Evolutionary conservation across 2,797 vertebrate genomes (phyloP).

Genomic region (Pelobates cultripes): DNA sequence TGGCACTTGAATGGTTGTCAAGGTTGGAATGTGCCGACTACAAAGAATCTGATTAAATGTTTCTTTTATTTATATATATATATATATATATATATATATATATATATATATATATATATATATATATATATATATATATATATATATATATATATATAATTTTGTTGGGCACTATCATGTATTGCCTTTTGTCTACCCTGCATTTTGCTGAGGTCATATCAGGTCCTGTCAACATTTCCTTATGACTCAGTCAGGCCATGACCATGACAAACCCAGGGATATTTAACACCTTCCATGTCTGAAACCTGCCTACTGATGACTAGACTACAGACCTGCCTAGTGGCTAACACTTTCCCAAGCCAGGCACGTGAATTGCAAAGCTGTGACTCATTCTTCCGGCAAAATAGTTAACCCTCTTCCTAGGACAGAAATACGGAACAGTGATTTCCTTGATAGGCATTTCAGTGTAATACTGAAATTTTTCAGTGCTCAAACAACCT

Average conservation of each 20-base stretch:
- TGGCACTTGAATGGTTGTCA: too few species aligned
- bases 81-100: too few species aligned
- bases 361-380: neutral
- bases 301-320: neutral
- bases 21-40: too few species aligned
- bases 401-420: neutral
- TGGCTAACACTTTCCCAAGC: neutral
- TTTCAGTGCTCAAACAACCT: too few species aligned
- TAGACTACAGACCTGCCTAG: neutral
- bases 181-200: neutral
- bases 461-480: too few species aligned
- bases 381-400: neutral
- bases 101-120: too few species aligned
- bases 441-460: neutral
- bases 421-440: neutral
- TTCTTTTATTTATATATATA: too few species aligned
- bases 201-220: constrained; percentile 43
- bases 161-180: too few species aligned
- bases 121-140: too few species aligned
- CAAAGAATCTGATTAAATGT: too few species aligned
- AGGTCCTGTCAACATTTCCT: constrained; percentile 31
- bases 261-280: constrained; percentile 12
- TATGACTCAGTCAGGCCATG: constrained; percentile 43
- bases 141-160: too few species aligned
- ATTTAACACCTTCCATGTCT: constrained; percentile 24